These are phyloP conservation scores for Rotaria magnacalcarata DNA, from an alignment of 2,888 invertebrate species.

Conservation along the genomic window DNA sequence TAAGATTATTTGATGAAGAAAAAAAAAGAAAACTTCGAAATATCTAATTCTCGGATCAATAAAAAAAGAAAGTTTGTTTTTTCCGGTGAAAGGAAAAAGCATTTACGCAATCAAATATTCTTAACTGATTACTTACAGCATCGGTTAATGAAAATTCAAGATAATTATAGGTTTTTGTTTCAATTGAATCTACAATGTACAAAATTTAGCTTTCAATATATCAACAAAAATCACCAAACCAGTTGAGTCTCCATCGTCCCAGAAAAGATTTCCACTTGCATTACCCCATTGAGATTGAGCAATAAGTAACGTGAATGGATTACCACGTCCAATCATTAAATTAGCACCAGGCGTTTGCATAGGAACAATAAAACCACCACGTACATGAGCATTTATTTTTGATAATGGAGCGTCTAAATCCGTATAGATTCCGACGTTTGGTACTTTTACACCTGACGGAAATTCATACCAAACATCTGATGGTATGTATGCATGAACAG, in stretches of 20 bases:
- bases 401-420: slow-evolving; percentile 40
- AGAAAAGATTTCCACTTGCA: slow-evolving; percentile 70
- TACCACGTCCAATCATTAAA: slow-evolving; percentile 41
- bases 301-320: slow-evolving; percentile 67
- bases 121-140: neutral
- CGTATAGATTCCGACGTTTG: neutral
- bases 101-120: neutral
- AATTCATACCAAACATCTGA: slow-evolving; percentile 42
- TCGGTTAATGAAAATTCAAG: slow-evolving; percentile 34
- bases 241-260: slow-evolving; percentile 76
- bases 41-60: neutral
- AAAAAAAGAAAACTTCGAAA: no score
- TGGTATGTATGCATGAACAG: slow-evolving; percentile 53
- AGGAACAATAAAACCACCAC: slow-evolving; percentile 53
- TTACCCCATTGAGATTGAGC: slow-evolving; percentile 63
- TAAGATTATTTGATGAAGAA: no score
- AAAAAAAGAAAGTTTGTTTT: neutral
- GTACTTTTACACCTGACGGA: slow-evolving; percentile 45
- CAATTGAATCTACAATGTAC: slow-evolving; percentile 5
- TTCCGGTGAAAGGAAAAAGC: neutral
- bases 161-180: slow-evolving; percentile 38
- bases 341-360: slow-evolving; percentile 47
- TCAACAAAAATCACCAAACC: neutral
- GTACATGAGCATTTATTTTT: slow-evolving; percentile 51
- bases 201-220: neutral